A percentile compares a stretch with the other conserved stretches of the same genome.
Evolutionary conservation across 2,113 vertebrate species (phyloP).

Genomic region (Zosterops hypoxanthus): DNA sequence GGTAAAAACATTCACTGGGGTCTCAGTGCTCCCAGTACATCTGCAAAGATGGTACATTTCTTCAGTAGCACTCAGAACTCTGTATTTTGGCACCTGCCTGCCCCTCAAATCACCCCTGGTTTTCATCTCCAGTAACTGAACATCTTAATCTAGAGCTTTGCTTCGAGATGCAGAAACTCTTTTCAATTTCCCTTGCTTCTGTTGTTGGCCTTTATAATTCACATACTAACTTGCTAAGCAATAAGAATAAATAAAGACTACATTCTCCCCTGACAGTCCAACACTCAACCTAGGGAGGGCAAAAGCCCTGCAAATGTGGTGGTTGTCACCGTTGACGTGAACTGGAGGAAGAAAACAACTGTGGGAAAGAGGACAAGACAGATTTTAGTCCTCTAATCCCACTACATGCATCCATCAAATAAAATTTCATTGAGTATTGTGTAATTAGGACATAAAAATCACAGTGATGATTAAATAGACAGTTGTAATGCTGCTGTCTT

Average conservation of each 20-base stretch:
- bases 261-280: neutral
- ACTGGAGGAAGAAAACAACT: neutral
- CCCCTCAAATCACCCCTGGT: neutral
- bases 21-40: neutral
- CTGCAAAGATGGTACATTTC: neutral
- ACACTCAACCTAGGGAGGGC: fast-evolving
- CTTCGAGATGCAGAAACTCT: neutral
- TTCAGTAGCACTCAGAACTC: neutral
- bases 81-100: neutral
- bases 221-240: neutral
- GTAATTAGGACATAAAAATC: neutral
- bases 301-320: neutral
- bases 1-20: neutral
- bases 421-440: neutral
- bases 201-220: neutral
- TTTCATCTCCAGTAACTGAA: neutral
- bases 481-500: neutral
- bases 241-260: neutral
- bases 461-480: neutral
- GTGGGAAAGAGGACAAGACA: neutral
- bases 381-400: neutral
- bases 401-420: neutral
- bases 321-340: neutral
- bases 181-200: neutral
- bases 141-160: neutral